Evolutionary conservation across 2,113 vertebrate species (phyloP).

Genomic region (Ptyas mucosa): DNA sequence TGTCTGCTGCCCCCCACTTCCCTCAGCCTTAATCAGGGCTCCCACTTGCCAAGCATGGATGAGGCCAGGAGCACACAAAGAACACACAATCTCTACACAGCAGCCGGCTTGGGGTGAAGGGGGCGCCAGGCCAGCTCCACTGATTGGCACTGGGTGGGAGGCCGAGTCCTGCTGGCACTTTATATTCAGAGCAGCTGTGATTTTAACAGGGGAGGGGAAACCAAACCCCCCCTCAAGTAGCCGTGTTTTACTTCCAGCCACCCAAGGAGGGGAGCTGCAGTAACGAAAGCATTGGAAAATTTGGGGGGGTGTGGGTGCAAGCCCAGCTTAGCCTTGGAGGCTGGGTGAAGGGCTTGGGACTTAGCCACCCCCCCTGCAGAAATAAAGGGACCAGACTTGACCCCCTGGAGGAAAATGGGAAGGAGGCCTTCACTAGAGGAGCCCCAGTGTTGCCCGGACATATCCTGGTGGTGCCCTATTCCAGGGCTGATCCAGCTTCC

Average conservation of each 20-base stretch:
- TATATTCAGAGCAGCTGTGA: neutral
- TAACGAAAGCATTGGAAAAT: neutral
- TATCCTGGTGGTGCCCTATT: neutral
- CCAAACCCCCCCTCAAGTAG: neutral
- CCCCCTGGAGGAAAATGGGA: neutral
- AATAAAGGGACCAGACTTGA: neutral
- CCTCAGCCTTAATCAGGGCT: neutral
- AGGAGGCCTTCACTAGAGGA: neutral
- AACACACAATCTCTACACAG: too few species aligned
- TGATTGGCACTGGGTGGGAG: neutral
- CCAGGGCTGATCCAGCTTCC: neutral
- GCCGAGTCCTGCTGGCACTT: neutral
- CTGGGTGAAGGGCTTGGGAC: neutral
- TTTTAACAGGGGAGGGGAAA: neutral
- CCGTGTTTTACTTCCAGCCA: neutral
- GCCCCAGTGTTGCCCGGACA: neutral
- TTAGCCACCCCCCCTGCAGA: neutral
- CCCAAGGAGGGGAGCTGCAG: neutral
- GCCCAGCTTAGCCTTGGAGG: neutral
- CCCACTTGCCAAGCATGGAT: neutral
- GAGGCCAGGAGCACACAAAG: neutral
- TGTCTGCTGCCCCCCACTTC: neutral
- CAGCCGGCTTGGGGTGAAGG: neutral
- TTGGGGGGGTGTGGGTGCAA: neutral
- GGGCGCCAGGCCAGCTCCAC: too few species aligned